Conservation (phyloP, 2,888 invertebrate species). For the Magallana nippona region DNA sequence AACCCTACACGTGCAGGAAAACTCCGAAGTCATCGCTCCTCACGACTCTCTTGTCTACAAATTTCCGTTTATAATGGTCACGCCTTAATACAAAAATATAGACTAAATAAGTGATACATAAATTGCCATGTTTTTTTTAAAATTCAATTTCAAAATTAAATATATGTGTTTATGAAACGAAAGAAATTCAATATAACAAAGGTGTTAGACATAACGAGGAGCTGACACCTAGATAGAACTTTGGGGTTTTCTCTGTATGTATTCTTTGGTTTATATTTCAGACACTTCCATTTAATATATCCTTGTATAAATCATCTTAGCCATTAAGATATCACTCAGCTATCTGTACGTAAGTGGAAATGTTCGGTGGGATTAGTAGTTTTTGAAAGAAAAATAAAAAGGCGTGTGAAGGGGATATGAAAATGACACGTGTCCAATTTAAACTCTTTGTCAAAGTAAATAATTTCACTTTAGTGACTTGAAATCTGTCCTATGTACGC, state of each 20-base stretch:
- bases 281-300: neutral
- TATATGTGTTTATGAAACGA: slow-evolving; percentile 8
- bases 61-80: slow-evolving; percentile 24
- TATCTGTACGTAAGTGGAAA: neutral
- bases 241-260: neutral
- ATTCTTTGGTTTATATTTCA: neutral
- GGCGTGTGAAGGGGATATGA: neutral
- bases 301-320: slow-evolving; percentile 16
- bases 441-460: slow-evolving; percentile 13
- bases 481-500: neutral
- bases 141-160: slow-evolving; percentile 11
- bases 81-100: neutral
- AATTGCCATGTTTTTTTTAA: slow-evolving; percentile 1
- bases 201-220: neutral
- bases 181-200: slow-evolving; percentile 22
- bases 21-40: neutral
- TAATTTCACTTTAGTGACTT: neutral
- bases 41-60: neutral
- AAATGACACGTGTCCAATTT: slow-evolving; percentile 25
- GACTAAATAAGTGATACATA: neutral
- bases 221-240: neutral
- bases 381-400: neutral
- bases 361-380: neutral
- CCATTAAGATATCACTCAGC: slow-evolving; percentile 22
- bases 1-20: slow-evolving; percentile 18